Evolutionary conservation across 35 echinoderm and acorn worm genomes (phyloP).

Genomic region (Eucidaris tribuloides): DNA sequence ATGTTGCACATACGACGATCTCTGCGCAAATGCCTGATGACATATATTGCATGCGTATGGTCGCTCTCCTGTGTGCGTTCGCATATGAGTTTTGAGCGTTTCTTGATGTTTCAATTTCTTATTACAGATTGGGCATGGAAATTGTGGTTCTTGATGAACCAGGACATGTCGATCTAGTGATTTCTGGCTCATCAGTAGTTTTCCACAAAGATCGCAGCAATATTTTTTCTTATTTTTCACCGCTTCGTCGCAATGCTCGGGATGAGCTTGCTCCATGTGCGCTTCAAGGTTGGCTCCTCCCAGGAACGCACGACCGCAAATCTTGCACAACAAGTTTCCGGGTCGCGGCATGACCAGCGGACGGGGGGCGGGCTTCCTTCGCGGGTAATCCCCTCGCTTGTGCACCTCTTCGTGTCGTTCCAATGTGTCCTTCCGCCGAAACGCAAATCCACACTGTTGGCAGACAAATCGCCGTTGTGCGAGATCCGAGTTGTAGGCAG

Average conservation of each 20-base stretch:
- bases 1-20: conserved; percentile 8
- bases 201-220: conserved; percentile 11
- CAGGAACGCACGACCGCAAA: background rate
- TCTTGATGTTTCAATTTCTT: conserved; percentile 13
- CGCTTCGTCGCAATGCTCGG: background rate
- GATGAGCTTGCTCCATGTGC: conserved; percentile 14
- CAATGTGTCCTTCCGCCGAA: conserved; percentile 19
- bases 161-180: background rate
- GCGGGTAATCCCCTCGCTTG: conserved; percentile 14
- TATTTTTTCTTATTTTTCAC: conserved; percentile 1
- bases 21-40: background rate
- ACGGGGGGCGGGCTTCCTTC: background rate
- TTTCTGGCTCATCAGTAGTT: conserved; percentile 24
- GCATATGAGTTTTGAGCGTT: conserved; percentile 25
- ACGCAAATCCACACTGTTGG: background rate
- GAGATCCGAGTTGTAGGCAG: conserved; percentile 14
- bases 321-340: conserved; percentile 1
- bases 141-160: conserved; percentile 8
- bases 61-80: background rate
- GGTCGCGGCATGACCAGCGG: background rate
- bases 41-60: conserved; percentile 5
- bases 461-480: conserved; percentile 5
- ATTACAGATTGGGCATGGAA: conserved; percentile 14
- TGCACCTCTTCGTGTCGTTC: conserved; percentile 3
- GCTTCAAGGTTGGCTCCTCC: conserved; percentile 1